Evolutionary conservation across 1,140 invertebrate genomes (phyloP).

Genomic region (Papilio polytes): DNA sequence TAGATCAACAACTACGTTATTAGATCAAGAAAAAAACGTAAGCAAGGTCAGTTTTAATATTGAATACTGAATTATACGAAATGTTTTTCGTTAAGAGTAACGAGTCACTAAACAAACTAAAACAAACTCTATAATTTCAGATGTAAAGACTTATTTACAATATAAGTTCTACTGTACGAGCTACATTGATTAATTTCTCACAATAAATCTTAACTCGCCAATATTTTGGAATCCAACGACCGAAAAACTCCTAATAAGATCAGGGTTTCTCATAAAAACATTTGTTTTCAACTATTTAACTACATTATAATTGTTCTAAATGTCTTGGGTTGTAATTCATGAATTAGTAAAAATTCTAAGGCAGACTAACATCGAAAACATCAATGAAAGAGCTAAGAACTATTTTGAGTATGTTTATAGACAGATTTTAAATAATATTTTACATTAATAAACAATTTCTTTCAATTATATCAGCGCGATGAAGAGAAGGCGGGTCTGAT

Average conservation of each 20-base stretch:
- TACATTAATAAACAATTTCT: too few relatives aligned
- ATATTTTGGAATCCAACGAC: background rate
- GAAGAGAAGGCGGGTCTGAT: constrained; percentile 92
- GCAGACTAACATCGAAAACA: background rate
- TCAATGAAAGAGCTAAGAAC: too few relatives aligned
- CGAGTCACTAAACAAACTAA: background rate
- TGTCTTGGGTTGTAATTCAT: too few relatives aligned
- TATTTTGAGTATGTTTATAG: too few relatives aligned
- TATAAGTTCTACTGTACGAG: background rate
- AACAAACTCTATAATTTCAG: background rate
- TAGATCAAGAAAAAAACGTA: background rate
- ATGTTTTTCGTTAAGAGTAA: background rate
- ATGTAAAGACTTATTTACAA: background rate
- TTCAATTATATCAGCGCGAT: constrained; percentile 85
- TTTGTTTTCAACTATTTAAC: too few relatives aligned
- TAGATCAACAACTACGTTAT: background rate
- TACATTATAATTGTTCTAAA: too few relatives aligned
- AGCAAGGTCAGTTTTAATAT: background rate
- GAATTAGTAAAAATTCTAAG: background rate
- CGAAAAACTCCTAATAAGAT: background rate
- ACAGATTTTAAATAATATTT: too few relatives aligned
- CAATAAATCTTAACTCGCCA: background rate
- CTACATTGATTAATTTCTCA: background rate
- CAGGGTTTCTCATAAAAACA: too few relatives aligned
- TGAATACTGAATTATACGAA: constrained; percentile 2